A percentile compares a stretch with the other conserved stretches of the same genome.
Conservation (phyloP, 2,797 vertebrate species). For the Melanotaenia nigrans region DNA sequence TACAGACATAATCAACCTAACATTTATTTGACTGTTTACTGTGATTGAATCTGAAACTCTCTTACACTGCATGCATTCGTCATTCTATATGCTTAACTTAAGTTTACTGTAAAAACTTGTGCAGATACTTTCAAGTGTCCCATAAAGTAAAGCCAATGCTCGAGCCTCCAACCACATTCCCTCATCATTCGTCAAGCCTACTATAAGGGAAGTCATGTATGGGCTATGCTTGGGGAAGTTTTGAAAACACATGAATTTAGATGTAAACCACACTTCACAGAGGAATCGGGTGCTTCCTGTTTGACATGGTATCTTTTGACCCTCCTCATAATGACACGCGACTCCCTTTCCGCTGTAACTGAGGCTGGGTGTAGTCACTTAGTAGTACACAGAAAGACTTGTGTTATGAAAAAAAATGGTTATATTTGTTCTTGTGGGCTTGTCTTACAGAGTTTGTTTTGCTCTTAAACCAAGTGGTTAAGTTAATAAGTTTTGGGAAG, state of each 20-base stretch:
- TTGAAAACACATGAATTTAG: conserved; percentile 42
- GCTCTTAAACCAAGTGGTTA: conserved; percentile 7
- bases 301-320: conserved; percentile 32
- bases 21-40: conserved; percentile 30
- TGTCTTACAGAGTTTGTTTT: conserved; percentile 9
- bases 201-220: conserved; percentile 46
- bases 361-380: conserved; percentile 6
- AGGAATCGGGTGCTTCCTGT: conserved; percentile 58
- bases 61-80: background rate
- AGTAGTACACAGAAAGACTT: conserved; percentile 7
- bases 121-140: conserved; percentile 37
- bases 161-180: conserved; percentile 40
- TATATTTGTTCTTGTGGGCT: conserved; percentile 11
- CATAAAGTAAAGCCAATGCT: conserved; percentile 30
- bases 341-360: conserved; percentile 43
- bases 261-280: conserved; percentile 50
- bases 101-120: conserved; percentile 15
- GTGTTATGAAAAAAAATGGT: background rate
- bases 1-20: conserved; percentile 17
- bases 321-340: conserved; percentile 17
- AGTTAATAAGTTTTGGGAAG: conserved; percentile 20
- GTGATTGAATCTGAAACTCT: conserved; percentile 7
- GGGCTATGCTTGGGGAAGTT: conserved; percentile 54
- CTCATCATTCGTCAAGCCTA: conserved; percentile 28
- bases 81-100: conserved; percentile 1